A percentile compares a stretch with the other conserved stretches of the same genome.
Conservation (phyloP, 2,888 invertebrate species). For the Endotricha flammealis region DNA sequence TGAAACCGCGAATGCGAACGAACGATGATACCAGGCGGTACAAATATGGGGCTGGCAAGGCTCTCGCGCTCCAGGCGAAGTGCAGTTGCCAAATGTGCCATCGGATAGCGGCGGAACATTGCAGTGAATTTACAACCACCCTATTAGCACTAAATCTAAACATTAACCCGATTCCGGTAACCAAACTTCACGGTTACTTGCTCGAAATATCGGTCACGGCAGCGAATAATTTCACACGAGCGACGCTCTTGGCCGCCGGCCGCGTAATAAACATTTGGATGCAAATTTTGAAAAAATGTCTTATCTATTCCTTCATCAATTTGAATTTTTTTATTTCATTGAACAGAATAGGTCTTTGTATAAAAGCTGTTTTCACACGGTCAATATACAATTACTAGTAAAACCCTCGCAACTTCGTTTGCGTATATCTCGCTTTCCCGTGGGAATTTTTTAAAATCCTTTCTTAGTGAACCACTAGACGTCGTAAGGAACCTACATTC, state of each 20-base stretch:
- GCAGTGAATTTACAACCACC: constrained; percentile 71
- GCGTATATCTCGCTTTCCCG: too few relatives aligned
- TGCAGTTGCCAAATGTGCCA: constrained; percentile 72
- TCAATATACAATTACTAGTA: too few relatives aligned
- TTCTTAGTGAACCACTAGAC: too few relatives aligned
- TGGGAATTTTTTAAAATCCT: too few relatives aligned
- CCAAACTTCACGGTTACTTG: constrained; percentile 63
- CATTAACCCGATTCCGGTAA: constrained; percentile 74
- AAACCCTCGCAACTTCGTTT: too few relatives aligned
- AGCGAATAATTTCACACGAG: constrained; percentile 16
- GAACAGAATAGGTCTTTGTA: too few relatives aligned
- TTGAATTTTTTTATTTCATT: neutral
- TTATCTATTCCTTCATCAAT: neutral
- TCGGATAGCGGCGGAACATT: constrained; percentile 73
- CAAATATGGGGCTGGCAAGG: constrained; percentile 64
- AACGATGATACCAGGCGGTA: constrained; percentile 45
- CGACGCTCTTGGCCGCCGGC: constrained; percentile 4
- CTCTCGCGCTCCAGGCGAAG: constrained; percentile 43
- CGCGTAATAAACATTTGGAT: constrained; percentile 3
- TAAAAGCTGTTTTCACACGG: too few relatives aligned
- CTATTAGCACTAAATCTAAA: constrained; percentile 78
- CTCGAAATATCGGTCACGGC: constrained; percentile 58
- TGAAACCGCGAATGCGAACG: constrained; percentile 46
- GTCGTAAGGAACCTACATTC: too few relatives aligned
- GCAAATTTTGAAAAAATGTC: too few relatives aligned